Evolutionary conservation across 2,113 vertebrate genomes (phyloP).

Genomic region (Taxidea taxus): DNA sequence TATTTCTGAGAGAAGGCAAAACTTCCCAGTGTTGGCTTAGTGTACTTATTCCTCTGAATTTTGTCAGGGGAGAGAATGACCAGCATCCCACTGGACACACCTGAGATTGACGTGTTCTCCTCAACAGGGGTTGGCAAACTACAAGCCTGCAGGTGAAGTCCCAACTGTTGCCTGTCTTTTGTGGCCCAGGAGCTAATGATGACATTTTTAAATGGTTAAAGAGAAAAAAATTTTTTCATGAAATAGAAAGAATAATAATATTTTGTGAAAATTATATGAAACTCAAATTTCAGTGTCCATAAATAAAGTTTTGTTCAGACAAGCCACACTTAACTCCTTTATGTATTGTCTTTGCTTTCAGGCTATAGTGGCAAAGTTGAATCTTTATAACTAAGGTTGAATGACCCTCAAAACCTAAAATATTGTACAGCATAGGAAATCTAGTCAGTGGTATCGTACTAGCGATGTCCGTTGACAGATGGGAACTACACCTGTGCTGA

Average conservation of each 20-base stretch:
- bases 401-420: neutral
- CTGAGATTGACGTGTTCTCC: neutral
- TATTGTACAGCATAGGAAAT: neutral
- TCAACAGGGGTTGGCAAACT: neutral
- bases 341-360: neutral
- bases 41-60: neutral
- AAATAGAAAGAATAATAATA: neutral
- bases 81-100: neutral
- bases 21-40: neutral
- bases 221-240: neutral
- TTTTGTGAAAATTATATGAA: neutral
- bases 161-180: neutral
- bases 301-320: neutral
- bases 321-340: neutral
- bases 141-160: neutral
- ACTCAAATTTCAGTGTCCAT: neutral
- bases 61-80: neutral
- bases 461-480: neutral
- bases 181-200: neutral
- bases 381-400: neutral
- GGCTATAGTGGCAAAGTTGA: neutral
- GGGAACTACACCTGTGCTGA: neutral
- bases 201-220: neutral
- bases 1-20: constrained; percentile 49
- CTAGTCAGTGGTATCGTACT: neutral